Evolutionary conservation across 2,888 invertebrate genomes (phyloP), one percentile per base, ranked within the genome.

Genomic region (Sphaerolaimus hirsutus): DNA sequence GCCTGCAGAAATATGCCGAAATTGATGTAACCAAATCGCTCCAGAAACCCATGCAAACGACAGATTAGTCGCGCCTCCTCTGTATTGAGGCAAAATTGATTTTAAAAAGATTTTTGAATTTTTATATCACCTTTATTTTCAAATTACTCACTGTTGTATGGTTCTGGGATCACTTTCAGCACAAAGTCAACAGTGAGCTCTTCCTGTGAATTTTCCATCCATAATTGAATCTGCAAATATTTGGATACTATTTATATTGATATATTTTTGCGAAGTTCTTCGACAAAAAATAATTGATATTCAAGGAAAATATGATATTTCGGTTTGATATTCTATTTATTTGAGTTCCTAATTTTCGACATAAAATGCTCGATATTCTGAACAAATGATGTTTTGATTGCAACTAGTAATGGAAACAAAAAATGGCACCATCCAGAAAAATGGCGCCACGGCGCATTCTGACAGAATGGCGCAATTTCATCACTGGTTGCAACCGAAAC

Each of bases 11-110:
- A 97, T 44, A 89, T 78, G 0, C 97, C 97, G 70, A 84, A 93
- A 69, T 97, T 97, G 51, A 97, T 87, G 58, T 81, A 86, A 2
- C 93, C 91, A 66, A 91, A 84, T 41, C 97, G 74, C 60, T 91
- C 84, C 35, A 97, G 70, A 65, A 81, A 97, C 0, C 80, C 78
- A 68, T 86, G 86, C 27, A 83, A 75, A 53, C 89, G 74, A 61
- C 76, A 74, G 1, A 87, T 75, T 23, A 93, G 67, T 10, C 76
- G 75, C 3, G 77, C 75, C 66, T 93, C 89, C 58, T 66, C 66
- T 68, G 72, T 68, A 66, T 91, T 76, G 60, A 77, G 77, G 38
- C 79, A 76, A 36, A 86, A 68, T n/a, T n/a, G n/a, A n/a, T n/a
- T n/a, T n/a, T n/a, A n/a, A n/a, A n/a, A n/a, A n/a, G n/a, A n/a